Base-by-base conservation (phyloP, 2,113 vertebrate species). In the Ptilonorhynchus violaceus region DNA sequence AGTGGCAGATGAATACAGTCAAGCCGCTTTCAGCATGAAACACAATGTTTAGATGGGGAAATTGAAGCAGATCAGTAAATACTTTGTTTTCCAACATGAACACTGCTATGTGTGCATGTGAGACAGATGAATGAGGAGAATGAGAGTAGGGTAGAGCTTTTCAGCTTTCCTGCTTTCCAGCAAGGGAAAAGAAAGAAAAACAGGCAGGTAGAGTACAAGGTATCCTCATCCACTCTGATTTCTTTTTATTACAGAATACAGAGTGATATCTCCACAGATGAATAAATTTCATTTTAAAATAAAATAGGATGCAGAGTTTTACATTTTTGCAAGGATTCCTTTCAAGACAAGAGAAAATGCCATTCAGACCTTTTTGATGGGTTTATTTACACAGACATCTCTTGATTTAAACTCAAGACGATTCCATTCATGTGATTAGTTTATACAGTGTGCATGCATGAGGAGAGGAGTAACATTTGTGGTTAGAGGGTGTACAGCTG, bases 21-120 rank as follows among this genome's bases (percentile, higher is more conserved):
- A 33, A 35, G 37, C 27, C 85, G 33, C 27, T 88, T 81, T 79
- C 62, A 76, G 16, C 11, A 4, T 15, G 33, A 44, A 70, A 5
- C 2, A 2, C 0, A 0, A 15, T 33, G 17, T 49, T 93, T 28
- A 33, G 3, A 4, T 22, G 25, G 8, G 15, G 33, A 63, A 84
- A 77, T 8, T n/a, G 27, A 84, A 89, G 24, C 21, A 33, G 39
- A 59, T 14, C 21, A 25, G 22, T 9, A 24, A 83, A 25, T 0
- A 2, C 15, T 53, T 78, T 55, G 11, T 74, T 85, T 89, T 70
- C 64, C n/a, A 63, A 19, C 53, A 23, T 30, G 68, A 83, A 4
- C 25, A 20, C 27, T 39, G 9, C 28, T 62, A 7, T 37, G 6
- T 33, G 27, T 77, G 21, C 35, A 14, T 22, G 24, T 58, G 37